phyloP scores from a whole-genome alignment of 2,888 invertebrate species.

The Micoletzkya japonica region DNA sequence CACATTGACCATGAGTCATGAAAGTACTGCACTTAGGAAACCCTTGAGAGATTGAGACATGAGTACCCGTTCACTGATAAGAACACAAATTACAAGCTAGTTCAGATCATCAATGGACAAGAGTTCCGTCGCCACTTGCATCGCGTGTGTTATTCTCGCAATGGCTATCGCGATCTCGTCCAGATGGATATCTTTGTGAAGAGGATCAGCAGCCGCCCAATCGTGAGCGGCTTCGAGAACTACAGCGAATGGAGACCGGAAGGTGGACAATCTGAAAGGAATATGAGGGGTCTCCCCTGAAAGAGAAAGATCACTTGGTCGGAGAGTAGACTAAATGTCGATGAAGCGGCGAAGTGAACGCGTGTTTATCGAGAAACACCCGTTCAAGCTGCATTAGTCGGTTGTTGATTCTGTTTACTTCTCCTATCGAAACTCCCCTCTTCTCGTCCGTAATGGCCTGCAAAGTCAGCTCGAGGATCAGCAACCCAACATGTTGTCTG shows the following conservation, averaged over 20 bases:
- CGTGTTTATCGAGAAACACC: slow-evolving; percentile 29
- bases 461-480: neutral
- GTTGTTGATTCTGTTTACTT: slow-evolving; percentile 28
- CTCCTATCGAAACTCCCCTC: slow-evolving; percentile 7
- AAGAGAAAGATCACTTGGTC: slow-evolving; percentile 8
- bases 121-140: slow-evolving; percentile 15
- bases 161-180: neutral
- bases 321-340: slow-evolving; percentile 35
- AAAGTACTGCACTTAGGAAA: too few species aligned
- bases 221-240: slow-evolving; percentile 16
- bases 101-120: neutral
- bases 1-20: too few species aligned
- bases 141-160: slow-evolving; percentile 18
- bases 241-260: slow-evolving; percentile 23
- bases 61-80: too few species aligned
- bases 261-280: slow-evolving; percentile 13
- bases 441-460: slow-evolving; percentile 29
- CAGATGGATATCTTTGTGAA: slow-evolving; percentile 6
- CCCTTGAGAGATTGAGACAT: too few species aligned
- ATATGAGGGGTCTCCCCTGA: neutral
- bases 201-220: slow-evolving; percentile 3
- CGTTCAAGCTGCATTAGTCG: slow-evolving; percentile 31
- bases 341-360: slow-evolving; percentile 31
- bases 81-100: too few species aligned
- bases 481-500: neutral